Conservation (phyloP, 2,113 vertebrate species). For the Gallinago jamesoni region DNA sequence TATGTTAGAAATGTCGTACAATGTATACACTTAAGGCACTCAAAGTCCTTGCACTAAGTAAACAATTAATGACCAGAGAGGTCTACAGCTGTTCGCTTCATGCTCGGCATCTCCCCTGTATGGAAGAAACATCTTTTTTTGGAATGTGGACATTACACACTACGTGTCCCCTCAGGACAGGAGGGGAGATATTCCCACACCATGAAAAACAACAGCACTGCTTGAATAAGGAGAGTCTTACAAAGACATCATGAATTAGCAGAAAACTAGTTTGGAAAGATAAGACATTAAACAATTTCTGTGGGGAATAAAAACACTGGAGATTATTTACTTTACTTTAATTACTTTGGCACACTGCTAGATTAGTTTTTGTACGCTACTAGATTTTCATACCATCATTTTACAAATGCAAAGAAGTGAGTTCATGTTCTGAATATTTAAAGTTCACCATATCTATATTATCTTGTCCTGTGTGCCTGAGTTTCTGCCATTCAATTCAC, state of each 20-base stretch:
- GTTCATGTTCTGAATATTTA: slow-evolving; percentile 71
- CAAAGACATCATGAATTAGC: slow-evolving; percentile 66
- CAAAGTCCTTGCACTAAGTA: background rate
- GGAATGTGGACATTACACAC: background rate
- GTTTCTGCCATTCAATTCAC: slow-evolving; percentile 17
- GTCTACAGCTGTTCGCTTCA: background rate
- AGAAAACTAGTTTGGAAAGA: slow-evolving; percentile 73
- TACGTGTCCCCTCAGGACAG: accelerated
- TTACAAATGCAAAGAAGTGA: slow-evolving; percentile 68
- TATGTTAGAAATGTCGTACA: background rate
- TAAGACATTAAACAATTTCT: slow-evolving; percentile 78
- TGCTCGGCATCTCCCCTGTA: background rate
- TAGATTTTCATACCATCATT: slow-evolving; percentile 68
- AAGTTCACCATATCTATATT: slow-evolving; percentile 16
- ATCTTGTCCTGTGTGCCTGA: background rate
- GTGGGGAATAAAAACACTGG: slow-evolving; percentile 75
- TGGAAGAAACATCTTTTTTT: background rate
- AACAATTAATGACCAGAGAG: background rate
- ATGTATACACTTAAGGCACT: background rate
- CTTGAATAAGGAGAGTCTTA: slow-evolving; percentile 42
- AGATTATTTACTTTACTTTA: slow-evolving; percentile 82
- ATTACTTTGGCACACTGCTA: slow-evolving; percentile 76
- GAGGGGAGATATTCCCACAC: background rate
- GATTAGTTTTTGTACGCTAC: slow-evolving; percentile 75
- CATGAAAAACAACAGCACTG: background rate